Conservation (phyloP, 2,797 vertebrate genomes). For the Thalassophryne amazonica region DNA sequence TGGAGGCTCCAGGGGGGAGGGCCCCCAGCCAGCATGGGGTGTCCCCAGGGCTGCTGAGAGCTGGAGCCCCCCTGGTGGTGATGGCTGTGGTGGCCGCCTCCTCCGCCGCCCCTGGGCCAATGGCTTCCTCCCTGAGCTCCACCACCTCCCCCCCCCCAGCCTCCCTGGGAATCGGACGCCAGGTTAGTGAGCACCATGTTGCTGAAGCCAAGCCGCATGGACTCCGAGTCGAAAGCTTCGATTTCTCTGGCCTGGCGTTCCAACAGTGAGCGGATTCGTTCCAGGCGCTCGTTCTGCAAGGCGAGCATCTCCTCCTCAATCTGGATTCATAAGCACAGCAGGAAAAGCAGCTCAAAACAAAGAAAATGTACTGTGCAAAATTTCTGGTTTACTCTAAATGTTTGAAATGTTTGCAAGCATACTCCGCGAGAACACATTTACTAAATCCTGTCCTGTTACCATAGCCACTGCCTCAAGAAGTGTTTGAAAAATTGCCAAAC, state of each 20-base stretch:
- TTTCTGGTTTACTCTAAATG: not conserved
- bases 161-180: conserved; percentile 89
- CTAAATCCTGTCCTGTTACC: too few relatives aligned
- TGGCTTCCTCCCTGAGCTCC: conserved; percentile 64
- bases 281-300: conserved; percentile 94
- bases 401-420: too few relatives aligned
- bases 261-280: conserved; percentile 94
- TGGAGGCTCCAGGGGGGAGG: conserved; percentile 96
- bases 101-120: conserved; percentile 62
- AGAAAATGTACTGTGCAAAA: not conserved
- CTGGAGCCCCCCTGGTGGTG: conserved; percentile 74
- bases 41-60: conserved; percentile 88
- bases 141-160: conserved; percentile 85
- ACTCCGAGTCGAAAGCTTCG: conserved; percentile 98
- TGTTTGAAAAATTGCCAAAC: too few relatives aligned
- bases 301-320: conserved; percentile 98
- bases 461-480: too few relatives aligned
- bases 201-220: conserved; percentile 98
- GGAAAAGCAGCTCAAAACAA: not conserved
- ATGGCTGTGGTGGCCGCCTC: conserved; percentile 60
- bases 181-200: conserved; percentile 98
- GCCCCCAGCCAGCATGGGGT: conserved; percentile 88
- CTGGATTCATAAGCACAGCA: conserved; percentile 58
- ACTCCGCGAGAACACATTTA: too few relatives aligned
- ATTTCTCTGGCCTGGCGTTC: conserved; percentile 97